Evolutionary conservation across 2,888 invertebrate genomes (phyloP), one percentile per base, ranked within the genome.

Genomic region (Dexiosoma caninum): DNA sequence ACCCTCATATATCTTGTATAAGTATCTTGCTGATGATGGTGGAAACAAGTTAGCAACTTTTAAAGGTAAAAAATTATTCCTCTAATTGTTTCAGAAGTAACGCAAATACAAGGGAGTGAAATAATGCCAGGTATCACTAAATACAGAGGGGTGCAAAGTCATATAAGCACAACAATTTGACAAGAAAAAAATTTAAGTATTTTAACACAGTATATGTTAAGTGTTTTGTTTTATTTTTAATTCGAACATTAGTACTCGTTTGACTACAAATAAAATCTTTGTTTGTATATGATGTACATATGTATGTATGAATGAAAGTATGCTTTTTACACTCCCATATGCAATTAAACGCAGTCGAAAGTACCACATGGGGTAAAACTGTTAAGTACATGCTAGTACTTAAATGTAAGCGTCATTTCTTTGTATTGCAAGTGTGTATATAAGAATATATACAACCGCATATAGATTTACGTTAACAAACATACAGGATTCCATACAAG

Each of bases 311-410:
- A 32, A 53, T 32, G 14, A 69, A 53, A 57, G 16, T 59, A n/a
- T n/a, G 12, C 21, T 71, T 53, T 53, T 12, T 46, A 60, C 27
- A 27, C 6, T 5, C 27, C 3, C 7, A 42, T 49, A 51, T 30
- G 60, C 57, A 69, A 78, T 74, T 74, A 70, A 37, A 64, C 57
- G 74, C 74, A 62, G 46, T 69, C 69, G 62, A 69, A 72, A 69
- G 74, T 69, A 69, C 60, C 69, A 62, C 74, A 74, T 69, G 79
- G 62, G 62, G 62, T 79, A 74, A 70, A 79, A 62, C 74, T 59
- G 64, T 59, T 59, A 74, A 74, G 74, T 64, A 49, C 32, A 19
- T 64, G n/a, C n/a, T n/a, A n/a, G n/a, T n/a, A 69, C 79, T 79
- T 79, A 70, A 74, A 59, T 64, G 49, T 69, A 74, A 40, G 42